These are phyloP conservation scores for Onthophagus sagittarius DNA, from an alignment of 2,888 invertebrate species.

Conservation along the genomic window DNA sequence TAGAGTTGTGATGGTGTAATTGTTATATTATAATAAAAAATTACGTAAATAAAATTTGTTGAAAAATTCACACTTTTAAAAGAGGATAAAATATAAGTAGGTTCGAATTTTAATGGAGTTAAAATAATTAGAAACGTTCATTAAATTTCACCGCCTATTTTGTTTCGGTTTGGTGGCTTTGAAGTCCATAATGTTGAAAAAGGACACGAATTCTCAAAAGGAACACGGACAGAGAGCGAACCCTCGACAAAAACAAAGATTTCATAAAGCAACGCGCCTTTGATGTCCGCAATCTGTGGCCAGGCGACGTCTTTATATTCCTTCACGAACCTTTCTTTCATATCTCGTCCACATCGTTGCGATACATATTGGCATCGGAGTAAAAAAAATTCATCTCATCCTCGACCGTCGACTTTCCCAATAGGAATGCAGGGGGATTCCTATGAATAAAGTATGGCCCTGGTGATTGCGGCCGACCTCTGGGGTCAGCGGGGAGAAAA, in stretches of 20 bases:
- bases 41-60: neutral
- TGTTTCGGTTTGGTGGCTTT: neutral
- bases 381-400: neutral
- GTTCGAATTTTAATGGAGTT: neutral
- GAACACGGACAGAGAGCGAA: neutral
- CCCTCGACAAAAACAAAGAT: neutral
- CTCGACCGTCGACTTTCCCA: neutral
- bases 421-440: neutral
- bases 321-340: slow-evolving; percentile 4
- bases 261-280: slow-evolving; percentile 24
- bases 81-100: neutral
- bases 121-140: neutral
- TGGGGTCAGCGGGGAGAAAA: neutral
- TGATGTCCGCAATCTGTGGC: slow-evolving; percentile 39
- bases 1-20: neutral
- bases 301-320: slow-evolving; percentile 31
- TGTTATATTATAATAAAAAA: neutral
- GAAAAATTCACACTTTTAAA: neutral
- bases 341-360: neutral
- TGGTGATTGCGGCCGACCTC: neutral
- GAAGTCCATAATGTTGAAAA: neutral
- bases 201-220: neutral
- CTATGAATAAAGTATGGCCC: neutral
- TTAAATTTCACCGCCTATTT: neutral
- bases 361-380: neutral